Conservation (phyloP, 1,140 invertebrate genomes). For the Drosophila baimaii region DNA sequence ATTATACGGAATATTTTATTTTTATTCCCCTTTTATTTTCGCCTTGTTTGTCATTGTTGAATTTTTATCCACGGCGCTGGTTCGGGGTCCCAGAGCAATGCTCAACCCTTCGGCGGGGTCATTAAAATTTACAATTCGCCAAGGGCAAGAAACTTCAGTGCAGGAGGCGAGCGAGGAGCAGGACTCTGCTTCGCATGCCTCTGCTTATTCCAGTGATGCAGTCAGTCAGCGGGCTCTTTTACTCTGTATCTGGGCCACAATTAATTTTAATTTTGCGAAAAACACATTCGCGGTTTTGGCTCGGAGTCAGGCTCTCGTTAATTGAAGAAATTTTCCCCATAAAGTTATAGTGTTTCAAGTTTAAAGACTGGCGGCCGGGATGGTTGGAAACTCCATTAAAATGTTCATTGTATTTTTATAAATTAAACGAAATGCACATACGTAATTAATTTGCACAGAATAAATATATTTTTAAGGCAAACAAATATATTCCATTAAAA, state of each 20-base stretch:
- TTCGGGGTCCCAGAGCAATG: background rate
- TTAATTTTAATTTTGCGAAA: conserved; percentile 35
- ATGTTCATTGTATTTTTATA: no score
- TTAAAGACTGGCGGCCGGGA: background rate
- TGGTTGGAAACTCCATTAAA: background rate
- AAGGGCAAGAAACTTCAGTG: conserved; percentile 50
- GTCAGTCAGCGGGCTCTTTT: conserved; percentile 5
- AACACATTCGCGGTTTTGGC: conserved; percentile 5
- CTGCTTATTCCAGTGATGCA: conserved; percentile 21
- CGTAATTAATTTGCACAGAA: no score
- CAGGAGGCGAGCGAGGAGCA: background rate
- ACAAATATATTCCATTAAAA: background rate
- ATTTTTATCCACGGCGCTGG: conserved; percentile 37
- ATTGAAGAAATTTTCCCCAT: background rate
- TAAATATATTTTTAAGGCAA: background rate
- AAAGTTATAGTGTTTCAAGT: background rate
- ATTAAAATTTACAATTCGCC: conserved; percentile 65
- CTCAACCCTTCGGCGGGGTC: conserved; percentile 46
- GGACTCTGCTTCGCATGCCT: conserved; percentile 2
- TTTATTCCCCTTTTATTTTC: conserved; percentile 39
- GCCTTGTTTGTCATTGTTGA: conserved; percentile 55
- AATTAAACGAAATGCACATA: no score
- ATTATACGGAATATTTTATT: conserved; percentile 49
- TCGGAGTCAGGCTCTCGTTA: background rate
- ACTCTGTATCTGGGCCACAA: conserved; percentile 22